These are phyloP conservation scores for Apistogramma diplotaenia DNA, from an alignment of 2,113 vertebrate genomes.

Conservation along the genomic window DNA sequence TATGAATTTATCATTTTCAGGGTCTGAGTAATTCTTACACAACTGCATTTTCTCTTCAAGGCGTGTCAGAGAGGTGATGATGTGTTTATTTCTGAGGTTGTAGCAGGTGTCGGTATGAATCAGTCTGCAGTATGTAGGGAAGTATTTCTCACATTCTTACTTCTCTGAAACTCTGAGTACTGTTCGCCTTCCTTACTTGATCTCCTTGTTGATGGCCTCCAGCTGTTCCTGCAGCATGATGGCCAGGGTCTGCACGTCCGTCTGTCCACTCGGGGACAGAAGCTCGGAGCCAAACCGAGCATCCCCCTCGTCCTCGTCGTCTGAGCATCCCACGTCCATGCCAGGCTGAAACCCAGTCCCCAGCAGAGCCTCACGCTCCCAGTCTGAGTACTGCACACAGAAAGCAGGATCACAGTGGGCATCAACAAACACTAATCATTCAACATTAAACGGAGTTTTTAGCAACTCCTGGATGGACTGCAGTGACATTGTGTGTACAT, in stretches of 20 bases:
- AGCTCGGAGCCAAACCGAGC: slow-evolving; percentile 85
- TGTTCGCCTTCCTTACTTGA: slow-evolving; percentile 79
- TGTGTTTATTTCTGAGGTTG: not conserved
- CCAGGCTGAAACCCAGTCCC: slow-evolving; percentile 80
- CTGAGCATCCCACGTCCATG: slow-evolving; percentile 81
- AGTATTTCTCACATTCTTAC: not conserved
- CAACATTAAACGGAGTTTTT: not conserved
- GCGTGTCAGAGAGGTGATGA: not conserved
- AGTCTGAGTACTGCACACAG: slow-evolving; percentile 79
- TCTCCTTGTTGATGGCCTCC: slow-evolving; percentile 94
- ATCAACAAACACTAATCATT: not conserved
- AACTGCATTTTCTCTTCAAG: not conserved
- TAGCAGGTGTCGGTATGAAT: not conserved
- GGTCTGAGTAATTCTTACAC: not conserved
- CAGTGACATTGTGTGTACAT: not conserved
- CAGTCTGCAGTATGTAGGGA: not conserved
- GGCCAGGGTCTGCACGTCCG: slow-evolving; percentile 90
- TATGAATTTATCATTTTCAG: not conserved
- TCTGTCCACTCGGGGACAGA: slow-evolving; percentile 89
- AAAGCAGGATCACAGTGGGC: fast-evolving
- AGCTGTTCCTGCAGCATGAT: slow-evolving; percentile 94
- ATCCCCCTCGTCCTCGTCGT: slow-evolving; percentile 85
- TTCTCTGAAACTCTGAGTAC: not conserved
- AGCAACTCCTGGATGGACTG: not conserved
- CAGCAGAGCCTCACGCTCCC: slow-evolving; percentile 82